phyloP scores from a whole-genome alignment of 2,888 invertebrate species.

The Oegoconia quadripuncta region DNA sequence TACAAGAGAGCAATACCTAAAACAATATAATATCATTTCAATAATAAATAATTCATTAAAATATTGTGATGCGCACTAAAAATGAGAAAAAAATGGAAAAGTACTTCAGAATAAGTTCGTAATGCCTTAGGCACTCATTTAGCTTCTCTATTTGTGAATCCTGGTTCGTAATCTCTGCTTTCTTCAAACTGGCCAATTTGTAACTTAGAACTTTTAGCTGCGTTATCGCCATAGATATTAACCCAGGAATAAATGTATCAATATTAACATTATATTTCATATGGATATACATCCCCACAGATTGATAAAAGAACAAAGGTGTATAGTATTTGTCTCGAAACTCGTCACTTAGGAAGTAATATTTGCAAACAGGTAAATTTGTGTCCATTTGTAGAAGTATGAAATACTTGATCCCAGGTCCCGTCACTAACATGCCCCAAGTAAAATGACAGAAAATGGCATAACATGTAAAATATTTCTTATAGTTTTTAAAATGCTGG shows the following conservation, averaged over 20 bases:
- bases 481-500: constrained; percentile 32
- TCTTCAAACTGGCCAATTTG: constrained; percentile 42
- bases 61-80: too few species aligned
- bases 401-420: constrained; percentile 37
- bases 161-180: too few species aligned
- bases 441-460: constrained; percentile 32
- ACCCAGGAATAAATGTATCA: constrained; percentile 52
- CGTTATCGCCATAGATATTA: constrained; percentile 41
- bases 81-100: constrained; percentile 2
- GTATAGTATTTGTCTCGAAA: constrained; percentile 37
- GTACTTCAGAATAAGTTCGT: constrained; percentile 46
- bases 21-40: constrained; percentile 12
- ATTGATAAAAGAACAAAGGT: constrained; percentile 49
- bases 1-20: constrained; percentile 43
- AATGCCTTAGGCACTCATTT: constrained; percentile 39
- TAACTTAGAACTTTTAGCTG: constrained; percentile 46
- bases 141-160: constrained; percentile 26
- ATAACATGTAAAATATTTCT: constrained; percentile 34
- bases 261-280: constrained; percentile 55
- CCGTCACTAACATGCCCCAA: constrained; percentile 35
- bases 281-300: constrained; percentile 51
- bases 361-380: constrained; percentile 55
- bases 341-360: constrained; percentile 53
- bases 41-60: neutral
- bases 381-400: constrained; percentile 21